These are phyloP conservation scores for Cyanistes caeruleus DNA, from an alignment of 2,113 vertebrate species.

Conservation along the genomic window DNA sequence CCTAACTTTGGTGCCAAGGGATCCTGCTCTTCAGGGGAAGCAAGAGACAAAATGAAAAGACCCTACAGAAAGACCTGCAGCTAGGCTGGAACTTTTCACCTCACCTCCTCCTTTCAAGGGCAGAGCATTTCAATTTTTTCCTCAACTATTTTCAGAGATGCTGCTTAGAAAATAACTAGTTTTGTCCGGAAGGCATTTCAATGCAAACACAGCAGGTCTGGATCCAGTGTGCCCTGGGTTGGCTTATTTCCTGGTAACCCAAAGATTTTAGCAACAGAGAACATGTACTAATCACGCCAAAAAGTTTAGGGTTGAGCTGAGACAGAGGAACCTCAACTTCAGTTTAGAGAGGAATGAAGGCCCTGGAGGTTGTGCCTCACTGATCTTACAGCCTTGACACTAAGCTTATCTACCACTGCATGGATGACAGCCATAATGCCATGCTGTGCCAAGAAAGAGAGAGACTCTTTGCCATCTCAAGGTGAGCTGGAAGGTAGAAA, in stretches of 20 bases:
- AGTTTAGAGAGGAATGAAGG: neutral
- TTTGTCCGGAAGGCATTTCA: neutral
- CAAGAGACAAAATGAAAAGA: neutral
- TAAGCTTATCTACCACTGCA: neutral
- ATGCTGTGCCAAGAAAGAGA: neutral
- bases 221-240: neutral
- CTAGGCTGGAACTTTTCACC: neutral
- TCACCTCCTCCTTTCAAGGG: neutral
- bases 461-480: neutral
- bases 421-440: neutral
- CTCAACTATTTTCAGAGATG: neutral
- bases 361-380: neutral
- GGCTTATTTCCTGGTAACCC: neutral
- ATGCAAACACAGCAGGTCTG: neutral
- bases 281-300: rapidly evolving
- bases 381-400: neutral
- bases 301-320: neutral
- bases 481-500: neutral
- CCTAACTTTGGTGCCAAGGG: neutral
- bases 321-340: neutral
- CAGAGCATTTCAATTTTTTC: neutral
- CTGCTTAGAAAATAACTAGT: neutral
- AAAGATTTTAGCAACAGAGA: neutral
- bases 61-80: neutral
- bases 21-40: neutral